Evolutionary conservation across 2,888 invertebrate genomes (phyloP).

Genomic region (Dermolepida albohirtum): DNA sequence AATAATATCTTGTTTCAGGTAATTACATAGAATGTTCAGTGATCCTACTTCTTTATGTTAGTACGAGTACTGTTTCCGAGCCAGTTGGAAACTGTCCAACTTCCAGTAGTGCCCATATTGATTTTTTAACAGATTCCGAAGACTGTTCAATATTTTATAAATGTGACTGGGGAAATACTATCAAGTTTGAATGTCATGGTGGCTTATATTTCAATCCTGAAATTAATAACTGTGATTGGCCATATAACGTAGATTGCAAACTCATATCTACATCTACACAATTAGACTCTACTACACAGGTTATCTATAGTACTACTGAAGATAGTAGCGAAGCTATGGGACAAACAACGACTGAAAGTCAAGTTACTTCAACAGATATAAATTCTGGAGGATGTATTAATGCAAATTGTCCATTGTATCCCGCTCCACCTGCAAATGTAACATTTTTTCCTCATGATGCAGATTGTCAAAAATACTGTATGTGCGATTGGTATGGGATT

Average conservation of each 20-base stretch:
- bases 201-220: conserved; percentile 46
- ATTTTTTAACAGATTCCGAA: conserved; percentile 7
- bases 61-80: not conserved
- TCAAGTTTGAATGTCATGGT: conserved; percentile 40
- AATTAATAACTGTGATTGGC: conserved; percentile 46
- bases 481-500: conserved; percentile 42
- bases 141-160: conserved; percentile 21
- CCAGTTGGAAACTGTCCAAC: conserved; percentile 16
- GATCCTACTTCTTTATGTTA: not conserved
- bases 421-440: not conserved
- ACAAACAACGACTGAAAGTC: not conserved
- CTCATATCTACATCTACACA: not conserved
- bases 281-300: not conserved
- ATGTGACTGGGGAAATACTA: conserved; percentile 37
- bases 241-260: conserved; percentile 13
- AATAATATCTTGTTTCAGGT: no score
- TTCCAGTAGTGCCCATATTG: not conserved
- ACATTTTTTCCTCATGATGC: conserved; percentile 12
- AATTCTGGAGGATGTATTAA: not conserved
- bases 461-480: conserved; percentile 46
- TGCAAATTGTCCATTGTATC: not conserved
- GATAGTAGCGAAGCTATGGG: not conserved
- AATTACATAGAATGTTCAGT: no score
- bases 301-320: not conserved
- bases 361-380: not conserved